Percentiles rank a stretch among this genome's conserved stretches.
Evolutionary conservation across 2,797 vertebrate genomes (phyloP).

Genomic region (Lagodon rhomboides): DNA sequence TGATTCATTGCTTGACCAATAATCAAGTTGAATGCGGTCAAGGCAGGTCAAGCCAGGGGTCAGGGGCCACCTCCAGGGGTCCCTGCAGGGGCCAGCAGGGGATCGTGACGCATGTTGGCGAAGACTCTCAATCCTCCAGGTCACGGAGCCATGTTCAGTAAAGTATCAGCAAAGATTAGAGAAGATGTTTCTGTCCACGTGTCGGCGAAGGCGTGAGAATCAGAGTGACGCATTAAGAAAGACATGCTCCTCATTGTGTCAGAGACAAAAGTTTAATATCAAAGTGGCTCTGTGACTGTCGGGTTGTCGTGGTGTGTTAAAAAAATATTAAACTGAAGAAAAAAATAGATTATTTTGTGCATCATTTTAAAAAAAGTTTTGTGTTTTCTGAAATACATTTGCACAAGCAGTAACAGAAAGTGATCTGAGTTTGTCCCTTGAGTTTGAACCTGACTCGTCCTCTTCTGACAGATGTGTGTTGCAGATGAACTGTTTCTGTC

Average conservation of each 20-base stretch:
- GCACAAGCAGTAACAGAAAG: background rate
- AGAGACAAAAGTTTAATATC: background rate
- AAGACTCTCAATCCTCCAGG: no score
- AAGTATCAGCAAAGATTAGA: slow-evolving; percentile 1
- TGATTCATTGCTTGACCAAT: slow-evolving; percentile 49
- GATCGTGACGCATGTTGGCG: background rate
- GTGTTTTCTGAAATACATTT: background rate
- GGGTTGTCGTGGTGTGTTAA: no score
- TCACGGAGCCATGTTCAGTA: background rate
- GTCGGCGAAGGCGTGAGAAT: background rate
- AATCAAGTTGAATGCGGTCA: slow-evolving; percentile 21
- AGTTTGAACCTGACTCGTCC: no score
- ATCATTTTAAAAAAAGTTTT: background rate
- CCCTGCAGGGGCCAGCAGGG: background rate
- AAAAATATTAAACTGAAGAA: background rate
- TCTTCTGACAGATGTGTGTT: no score
- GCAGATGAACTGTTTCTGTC: background rate
- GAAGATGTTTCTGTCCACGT: background rate
- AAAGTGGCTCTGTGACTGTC: background rate
- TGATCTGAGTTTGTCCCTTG: no score
- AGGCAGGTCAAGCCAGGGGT: slow-evolving; percentile 7
- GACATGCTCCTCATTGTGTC: background rate
- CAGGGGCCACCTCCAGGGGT: background rate
- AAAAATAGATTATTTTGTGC: no score
- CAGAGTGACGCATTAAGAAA: background rate